phyloP scores from a whole-genome alignment of 2,113 vertebrate genomes.

The Phrynosoma platyrhinos region DNA sequence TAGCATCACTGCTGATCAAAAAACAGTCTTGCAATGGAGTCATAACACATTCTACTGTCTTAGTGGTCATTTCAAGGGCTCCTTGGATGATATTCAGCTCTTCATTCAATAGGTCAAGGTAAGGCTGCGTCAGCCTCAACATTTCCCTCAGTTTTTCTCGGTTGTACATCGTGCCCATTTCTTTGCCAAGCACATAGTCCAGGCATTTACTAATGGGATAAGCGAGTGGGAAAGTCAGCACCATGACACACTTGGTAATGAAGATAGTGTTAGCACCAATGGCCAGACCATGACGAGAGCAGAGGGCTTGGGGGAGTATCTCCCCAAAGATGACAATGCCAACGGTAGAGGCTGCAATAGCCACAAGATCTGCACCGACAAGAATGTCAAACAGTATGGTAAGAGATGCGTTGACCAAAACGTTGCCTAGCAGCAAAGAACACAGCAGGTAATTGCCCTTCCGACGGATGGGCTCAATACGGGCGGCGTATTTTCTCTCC shows the following conservation, averaged over 20 bases:
- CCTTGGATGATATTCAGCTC: slow-evolving; percentile 98
- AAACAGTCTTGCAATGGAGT: slow-evolving; percentile 91
- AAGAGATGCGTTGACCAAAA: slow-evolving; percentile 95
- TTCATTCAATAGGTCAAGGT: slow-evolving; percentile 92
- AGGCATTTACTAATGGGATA: slow-evolving; percentile 93
- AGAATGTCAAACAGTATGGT: slow-evolving; percentile 93
- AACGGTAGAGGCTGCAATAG: slow-evolving; percentile 89
- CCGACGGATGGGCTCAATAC: slow-evolving; percentile 91
- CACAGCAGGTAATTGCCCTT: slow-evolving; percentile 97
- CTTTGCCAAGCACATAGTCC: slow-evolving; percentile 90
- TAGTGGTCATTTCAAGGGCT: slow-evolving; percentile 90
- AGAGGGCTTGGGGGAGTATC: slow-evolving; percentile 93
- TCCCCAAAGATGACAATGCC: slow-evolving; percentile 97
- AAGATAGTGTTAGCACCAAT: slow-evolving; percentile 92
- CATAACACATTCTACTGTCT: slow-evolving; percentile 94
- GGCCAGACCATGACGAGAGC: slow-evolving; percentile 93
- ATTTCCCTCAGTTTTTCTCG: slow-evolving; percentile 96
- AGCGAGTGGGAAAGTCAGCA: slow-evolving; percentile 92
- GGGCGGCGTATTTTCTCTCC: slow-evolving; percentile 87
- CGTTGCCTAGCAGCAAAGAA: slow-evolving; percentile 93
- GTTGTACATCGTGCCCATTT: slow-evolving; percentile 96
- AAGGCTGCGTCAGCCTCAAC: slow-evolving; percentile 93
- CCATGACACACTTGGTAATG: slow-evolving; percentile 94
- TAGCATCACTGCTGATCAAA: slow-evolving; percentile 89
- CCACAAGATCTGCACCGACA: slow-evolving; percentile 86